Evolutionary conservation across 2,113 vertebrate genomes (phyloP).

Genomic region (Brachyhypopomus gauderio): DNA sequence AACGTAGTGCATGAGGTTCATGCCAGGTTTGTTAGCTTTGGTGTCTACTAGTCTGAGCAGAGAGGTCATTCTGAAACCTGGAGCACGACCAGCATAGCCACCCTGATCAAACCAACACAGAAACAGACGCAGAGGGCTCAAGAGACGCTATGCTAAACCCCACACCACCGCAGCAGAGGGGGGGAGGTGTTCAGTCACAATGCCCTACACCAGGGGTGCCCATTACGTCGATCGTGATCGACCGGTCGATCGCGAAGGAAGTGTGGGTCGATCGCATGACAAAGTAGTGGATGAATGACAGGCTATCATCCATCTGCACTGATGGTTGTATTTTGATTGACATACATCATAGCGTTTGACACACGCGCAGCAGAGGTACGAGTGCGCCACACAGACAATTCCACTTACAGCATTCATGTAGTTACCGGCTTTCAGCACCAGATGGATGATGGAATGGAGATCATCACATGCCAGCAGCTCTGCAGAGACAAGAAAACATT

Average conservation of each 20-base stretch:
- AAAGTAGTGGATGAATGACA: too few relatives aligned
- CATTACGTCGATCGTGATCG: too few relatives aligned
- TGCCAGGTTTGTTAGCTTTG: conserved; percentile 80
- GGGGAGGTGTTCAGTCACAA: background rate
- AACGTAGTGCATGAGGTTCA: conserved; percentile 83
- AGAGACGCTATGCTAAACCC: background rate
- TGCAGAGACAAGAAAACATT: conserved; percentile 48
- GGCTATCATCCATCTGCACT: too few relatives aligned
- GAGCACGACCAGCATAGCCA: conserved; percentile 73
- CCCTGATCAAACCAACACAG: conserved; percentile 64
- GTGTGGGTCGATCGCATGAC: too few relatives aligned
- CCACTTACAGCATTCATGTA: conserved; percentile 82
- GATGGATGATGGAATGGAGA: conserved; percentile 78
- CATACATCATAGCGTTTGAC: too few relatives aligned
- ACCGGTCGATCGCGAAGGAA: too few relatives aligned
- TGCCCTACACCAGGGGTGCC: too few relatives aligned
- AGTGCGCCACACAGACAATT: background rate
- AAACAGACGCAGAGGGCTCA: background rate
- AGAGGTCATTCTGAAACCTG: conserved; percentile 79
- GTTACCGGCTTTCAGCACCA: conserved; percentile 82
- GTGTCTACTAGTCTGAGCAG: conserved; percentile 80
- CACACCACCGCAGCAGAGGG: background rate
- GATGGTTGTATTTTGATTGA: too few relatives aligned
- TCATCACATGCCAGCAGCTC: conserved; percentile 80
- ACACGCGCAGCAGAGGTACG: too few relatives aligned